These are phyloP conservation scores for Cyrtorhinus lividipennis DNA, from an alignment of 1,140 invertebrate genomes.

Conservation along the genomic window DNA sequence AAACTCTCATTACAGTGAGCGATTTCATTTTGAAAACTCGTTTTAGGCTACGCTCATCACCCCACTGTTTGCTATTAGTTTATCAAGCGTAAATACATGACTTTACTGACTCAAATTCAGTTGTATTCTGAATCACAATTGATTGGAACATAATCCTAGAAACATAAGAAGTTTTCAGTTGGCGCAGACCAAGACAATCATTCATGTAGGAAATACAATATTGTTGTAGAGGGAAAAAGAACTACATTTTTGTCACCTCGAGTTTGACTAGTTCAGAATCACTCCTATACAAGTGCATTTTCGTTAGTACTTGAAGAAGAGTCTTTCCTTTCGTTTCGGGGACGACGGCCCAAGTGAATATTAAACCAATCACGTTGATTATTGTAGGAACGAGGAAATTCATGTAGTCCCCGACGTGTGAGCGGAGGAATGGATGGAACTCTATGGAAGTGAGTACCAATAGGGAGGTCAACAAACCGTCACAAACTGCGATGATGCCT, in stretches of 20 bases:
- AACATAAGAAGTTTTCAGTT: too few relatives aligned
- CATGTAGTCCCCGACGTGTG: neutral
- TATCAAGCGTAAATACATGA: too few relatives aligned
- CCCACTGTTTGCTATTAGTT: too few relatives aligned
- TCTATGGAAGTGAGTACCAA: neutral
- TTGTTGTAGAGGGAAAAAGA: too few relatives aligned
- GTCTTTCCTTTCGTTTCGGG: neutral
- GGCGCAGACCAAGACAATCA: too few relatives aligned
- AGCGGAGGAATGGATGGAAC: neutral
- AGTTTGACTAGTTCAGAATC: neutral
- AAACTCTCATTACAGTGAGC: too few relatives aligned
- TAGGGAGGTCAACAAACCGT: neutral
- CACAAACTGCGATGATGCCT: neutral
- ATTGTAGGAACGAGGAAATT: neutral
- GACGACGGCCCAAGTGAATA: neutral
- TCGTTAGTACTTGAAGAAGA: neutral
- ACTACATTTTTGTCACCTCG: neutral
- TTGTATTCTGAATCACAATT: too few relatives aligned
- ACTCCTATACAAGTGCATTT: neutral
- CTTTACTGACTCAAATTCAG: too few relatives aligned
- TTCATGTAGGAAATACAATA: too few relatives aligned
- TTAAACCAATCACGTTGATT: neutral
- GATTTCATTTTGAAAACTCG: too few relatives aligned
- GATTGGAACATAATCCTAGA: too few relatives aligned
- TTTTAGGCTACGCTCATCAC: too few relatives aligned